phyloP scores from a whole-genome alignment of 2,888 invertebrate species.

The Mylabris sibirica region DNA sequence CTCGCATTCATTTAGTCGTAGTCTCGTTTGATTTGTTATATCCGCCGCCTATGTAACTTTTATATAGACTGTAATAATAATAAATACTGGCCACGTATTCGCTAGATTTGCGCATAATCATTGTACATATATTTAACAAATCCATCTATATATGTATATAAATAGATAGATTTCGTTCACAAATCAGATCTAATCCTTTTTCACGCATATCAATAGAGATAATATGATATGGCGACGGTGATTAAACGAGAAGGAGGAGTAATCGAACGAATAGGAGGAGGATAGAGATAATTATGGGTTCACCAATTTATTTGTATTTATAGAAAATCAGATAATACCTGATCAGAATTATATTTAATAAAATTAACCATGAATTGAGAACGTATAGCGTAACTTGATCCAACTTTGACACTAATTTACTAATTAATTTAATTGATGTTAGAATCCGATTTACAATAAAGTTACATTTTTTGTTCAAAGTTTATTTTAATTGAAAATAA shows the following conservation, averaged over 20 bases:
- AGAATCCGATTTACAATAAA: no score
- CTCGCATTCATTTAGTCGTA: no score
- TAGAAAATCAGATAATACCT: no score
- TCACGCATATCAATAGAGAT: constrained; percentile 17
- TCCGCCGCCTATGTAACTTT: constrained; percentile 34
- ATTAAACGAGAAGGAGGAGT: not conserved
- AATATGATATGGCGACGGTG: not conserved
- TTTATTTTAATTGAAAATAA: no score
- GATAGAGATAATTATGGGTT: not conserved
- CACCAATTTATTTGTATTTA: not conserved
- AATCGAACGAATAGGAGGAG: not conserved
- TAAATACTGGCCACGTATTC: constrained; percentile 29
- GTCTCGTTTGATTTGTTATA: constrained; percentile 36
- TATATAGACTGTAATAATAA: constrained; percentile 20
- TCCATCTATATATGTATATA: not conserved
- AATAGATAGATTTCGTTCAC: constrained; percentile 15
- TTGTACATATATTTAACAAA: not conserved
- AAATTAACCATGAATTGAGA: no score
- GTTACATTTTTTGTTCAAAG: no score
- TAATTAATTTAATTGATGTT: no score
- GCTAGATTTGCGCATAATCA: constrained; percentile 39
- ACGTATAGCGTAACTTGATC: no score
- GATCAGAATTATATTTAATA: no score
- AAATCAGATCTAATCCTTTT: constrained; percentile 27
- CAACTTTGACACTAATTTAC: no score